Conservation (phyloP, 2,113 vertebrate species). For the Stictonetta naevosa region DNA sequence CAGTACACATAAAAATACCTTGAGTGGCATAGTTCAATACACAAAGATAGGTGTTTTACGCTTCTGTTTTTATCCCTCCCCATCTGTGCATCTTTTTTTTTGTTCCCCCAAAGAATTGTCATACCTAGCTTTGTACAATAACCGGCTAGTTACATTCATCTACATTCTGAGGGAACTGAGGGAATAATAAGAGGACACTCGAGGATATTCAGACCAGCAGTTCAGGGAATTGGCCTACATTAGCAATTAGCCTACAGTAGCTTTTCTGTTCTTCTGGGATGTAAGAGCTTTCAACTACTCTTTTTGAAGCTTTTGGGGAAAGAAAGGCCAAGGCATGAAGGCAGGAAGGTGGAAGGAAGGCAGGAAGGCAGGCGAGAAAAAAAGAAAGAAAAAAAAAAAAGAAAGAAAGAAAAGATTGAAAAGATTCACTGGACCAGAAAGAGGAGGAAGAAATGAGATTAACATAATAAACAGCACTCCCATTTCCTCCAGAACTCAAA, state of each 20-base stretch:
- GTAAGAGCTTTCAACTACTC: no score
- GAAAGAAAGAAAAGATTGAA: background rate
- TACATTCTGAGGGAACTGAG: no score
- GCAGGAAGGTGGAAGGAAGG: no score
- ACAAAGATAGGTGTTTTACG: background rate
- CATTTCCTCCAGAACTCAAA: background rate
- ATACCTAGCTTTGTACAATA: background rate
- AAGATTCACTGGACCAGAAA: background rate
- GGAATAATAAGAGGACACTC: no score
- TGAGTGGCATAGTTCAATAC: background rate
- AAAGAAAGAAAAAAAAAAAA: background rate
- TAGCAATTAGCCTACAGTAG: no score
- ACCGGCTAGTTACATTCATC: background rate
- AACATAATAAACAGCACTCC: background rate
- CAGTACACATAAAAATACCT: background rate
- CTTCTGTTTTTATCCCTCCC: background rate
- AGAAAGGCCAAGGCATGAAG: no score
- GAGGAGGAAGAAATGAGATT: background rate
- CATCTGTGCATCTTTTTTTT: background rate
- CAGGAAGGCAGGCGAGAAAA: background rate
- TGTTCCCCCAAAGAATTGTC: background rate
- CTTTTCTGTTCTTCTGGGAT: no score
- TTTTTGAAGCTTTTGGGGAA: no score
- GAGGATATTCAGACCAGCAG: no score
- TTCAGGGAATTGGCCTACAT: no score